phyloP scores from a whole-genome alignment of 2,113 vertebrate genomes.

The Bos taurus region ARS-UCD2.0 NC_037357.1:121790501-121791000 shows the following conservation, averaged over 20 bases:
- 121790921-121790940: neutral
- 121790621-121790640: slow-evolving; percentile 41
- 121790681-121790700: slow-evolving; percentile 63
- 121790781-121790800: neutral
- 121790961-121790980: neutral
- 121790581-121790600: slow-evolving; percentile 78
- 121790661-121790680: slow-evolving; percentile 54
- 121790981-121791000: neutral
- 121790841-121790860: neutral
- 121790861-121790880: neutral
- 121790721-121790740: neutral
- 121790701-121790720: slow-evolving; percentile 33
- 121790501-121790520: slow-evolving; percentile 93
- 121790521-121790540: slow-evolving; percentile 97
- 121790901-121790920: neutral
- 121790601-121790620: slow-evolving; percentile 72
- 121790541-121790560: slow-evolving; percentile 95
- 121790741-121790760: neutral
- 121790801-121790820: neutral
- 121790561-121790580: slow-evolving; percentile 84
- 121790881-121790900: neutral
- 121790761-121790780: neutral
- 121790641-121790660: slow-evolving; percentile 52
- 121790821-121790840: neutral
- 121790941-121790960: neutral